These are phyloP conservation scores for Callocephalon fimbriatum DNA, from an alignment of 2,113 vertebrate genomes.

Conservation along the genomic window DNA sequence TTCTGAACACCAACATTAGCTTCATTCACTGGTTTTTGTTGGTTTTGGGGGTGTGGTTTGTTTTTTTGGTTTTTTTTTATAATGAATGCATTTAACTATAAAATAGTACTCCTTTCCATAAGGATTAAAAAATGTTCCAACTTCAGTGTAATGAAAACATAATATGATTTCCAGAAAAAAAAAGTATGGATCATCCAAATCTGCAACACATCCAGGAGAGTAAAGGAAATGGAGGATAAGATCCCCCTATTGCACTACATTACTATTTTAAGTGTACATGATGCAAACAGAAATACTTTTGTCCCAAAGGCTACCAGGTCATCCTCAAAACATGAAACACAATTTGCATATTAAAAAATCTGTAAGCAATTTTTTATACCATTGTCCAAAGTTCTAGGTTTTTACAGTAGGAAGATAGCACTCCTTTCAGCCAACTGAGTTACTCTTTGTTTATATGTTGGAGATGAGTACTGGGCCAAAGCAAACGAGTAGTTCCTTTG, in stretches of 20 bases:
- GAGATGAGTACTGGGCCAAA: neutral
- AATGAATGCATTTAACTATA: neutral
- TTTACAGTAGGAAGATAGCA: too few relatives aligned
- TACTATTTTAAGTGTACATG: neutral
- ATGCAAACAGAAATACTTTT: neutral
- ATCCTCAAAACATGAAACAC: neutral
- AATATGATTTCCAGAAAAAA: neutral
- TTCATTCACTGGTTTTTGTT: neutral
- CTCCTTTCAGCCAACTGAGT: neutral
- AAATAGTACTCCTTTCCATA: neutral
- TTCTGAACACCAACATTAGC: neutral
- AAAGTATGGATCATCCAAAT: neutral
- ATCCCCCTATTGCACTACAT: neutral
- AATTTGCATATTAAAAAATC: neutral
- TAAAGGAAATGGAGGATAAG: neutral
- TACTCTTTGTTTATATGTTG: neutral
- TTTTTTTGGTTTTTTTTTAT: neutral
- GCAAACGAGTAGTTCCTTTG: neutral
- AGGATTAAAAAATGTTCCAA: neutral
- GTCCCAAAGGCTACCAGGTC: neutral
- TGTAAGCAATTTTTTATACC: neutral
- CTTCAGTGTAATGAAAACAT: neutral
- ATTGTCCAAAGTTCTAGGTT: neutral
- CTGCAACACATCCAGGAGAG: neutral
- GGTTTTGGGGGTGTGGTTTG: neutral